Conservation (phyloP, 1,140 invertebrate species). For the Drosophila sturtevanti region DNA sequence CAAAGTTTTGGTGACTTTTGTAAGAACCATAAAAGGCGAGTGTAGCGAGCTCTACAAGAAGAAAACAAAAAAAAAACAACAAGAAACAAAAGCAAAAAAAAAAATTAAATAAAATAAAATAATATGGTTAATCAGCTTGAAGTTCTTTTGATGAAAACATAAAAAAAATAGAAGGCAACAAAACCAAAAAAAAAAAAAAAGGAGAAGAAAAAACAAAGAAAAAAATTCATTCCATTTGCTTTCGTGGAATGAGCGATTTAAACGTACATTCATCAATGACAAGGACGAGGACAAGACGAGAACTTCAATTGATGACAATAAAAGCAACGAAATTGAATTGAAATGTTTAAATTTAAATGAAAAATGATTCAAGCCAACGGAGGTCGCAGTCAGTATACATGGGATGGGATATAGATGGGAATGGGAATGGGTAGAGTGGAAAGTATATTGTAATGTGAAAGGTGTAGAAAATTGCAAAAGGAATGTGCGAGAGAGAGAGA, state of each 20-base stretch:
- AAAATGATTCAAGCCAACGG: conserved; percentile 16
- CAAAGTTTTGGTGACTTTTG: conserved; percentile 10
- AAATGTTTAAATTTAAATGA: conserved; percentile 56
- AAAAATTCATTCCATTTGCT: conserved; percentile 26
- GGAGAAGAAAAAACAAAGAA: not conserved
- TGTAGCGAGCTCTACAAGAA: not conserved
- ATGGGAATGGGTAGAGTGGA: too few relatives aligned
- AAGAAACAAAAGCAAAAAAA: too few relatives aligned
- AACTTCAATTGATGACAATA: conserved; percentile 50
- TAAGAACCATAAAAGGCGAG: conserved; percentile 16
- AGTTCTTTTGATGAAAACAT: not conserved
- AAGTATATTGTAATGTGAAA: too few relatives aligned
- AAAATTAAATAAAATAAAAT: not conserved
- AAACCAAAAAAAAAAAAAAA: conserved; percentile 6
- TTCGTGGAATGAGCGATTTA: not conserved
- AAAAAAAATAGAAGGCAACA: conserved; percentile 16
- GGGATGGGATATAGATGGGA: too few relatives aligned
- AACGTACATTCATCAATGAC: conserved; percentile 47
- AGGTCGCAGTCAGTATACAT: too few relatives aligned
- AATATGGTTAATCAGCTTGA: not conserved
- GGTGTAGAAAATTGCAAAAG: not conserved
- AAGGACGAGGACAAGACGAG: conserved; percentile 22
- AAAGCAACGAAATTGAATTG: conserved; percentile 54
- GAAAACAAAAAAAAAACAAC: not conserved
- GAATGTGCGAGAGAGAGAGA: not conserved